Conservation (phyloP, 1,140 invertebrate species). For the Drosophila nebulosa region DNA sequence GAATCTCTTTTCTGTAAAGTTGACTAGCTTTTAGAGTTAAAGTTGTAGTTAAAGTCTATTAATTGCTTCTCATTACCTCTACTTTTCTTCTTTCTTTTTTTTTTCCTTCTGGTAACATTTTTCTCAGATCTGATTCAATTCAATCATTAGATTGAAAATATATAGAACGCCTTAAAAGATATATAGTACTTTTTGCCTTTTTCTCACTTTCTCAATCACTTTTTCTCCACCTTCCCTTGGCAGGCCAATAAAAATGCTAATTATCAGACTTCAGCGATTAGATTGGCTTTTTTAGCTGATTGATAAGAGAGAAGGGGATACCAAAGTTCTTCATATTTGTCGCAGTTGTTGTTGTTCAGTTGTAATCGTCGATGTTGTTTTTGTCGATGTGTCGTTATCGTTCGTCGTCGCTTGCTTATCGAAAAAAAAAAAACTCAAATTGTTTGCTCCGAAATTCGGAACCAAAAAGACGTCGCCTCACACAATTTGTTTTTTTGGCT, state of each 20-base stretch:
- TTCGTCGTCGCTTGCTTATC: slow-evolving; percentile 45
- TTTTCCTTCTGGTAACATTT: no score
- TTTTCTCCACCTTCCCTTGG: neutral
- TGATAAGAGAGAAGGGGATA: slow-evolving; percentile 45
- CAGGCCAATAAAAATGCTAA: slow-evolving; percentile 48
- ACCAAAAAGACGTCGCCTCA: slow-evolving; percentile 1
- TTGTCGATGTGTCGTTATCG: slow-evolving; percentile 43
- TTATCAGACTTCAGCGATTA: slow-evolving; percentile 57
- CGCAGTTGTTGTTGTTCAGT: neutral
- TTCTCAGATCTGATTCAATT: no score
- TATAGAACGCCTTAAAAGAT: no score
- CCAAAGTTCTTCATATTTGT: slow-evolving; percentile 3
- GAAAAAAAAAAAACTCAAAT: slow-evolving; percentile 7
- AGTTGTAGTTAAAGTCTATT: no score
- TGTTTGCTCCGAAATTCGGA: slow-evolving; percentile 17
- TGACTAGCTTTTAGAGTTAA: no score
- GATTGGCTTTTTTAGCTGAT: slow-evolving; percentile 28
- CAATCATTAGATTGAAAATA: no score
- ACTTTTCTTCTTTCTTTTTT: no score
- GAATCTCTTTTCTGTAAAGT: no score
- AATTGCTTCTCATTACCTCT: no score
- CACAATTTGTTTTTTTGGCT: slow-evolving; percentile 22
- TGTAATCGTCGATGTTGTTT: slow-evolving; percentile 25
- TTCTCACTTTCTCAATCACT: neutral
- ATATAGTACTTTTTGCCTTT: neutral